Evolutionary conservation across 2,888 invertebrate genomes (phyloP), one percentile per base, ranked within the genome.

Genomic region (Dilophus febrilis): DNA sequence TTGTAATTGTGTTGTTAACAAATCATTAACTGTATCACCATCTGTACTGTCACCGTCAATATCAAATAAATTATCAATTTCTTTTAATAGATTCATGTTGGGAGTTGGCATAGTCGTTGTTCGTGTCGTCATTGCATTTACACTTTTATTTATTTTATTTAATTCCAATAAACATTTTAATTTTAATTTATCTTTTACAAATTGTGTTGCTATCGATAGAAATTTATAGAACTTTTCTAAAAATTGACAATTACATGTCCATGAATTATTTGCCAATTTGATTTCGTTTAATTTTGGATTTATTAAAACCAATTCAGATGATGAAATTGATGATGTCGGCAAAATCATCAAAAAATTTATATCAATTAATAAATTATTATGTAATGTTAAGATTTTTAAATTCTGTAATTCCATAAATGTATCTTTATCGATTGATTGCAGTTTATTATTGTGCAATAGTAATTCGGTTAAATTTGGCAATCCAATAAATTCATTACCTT

Each of bases 381-480:
- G 86, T 51, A 91, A 66, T 43, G 83, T 74, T 43, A 91, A 66
- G 43, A 87, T 80, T 65, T 87, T 83, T 57, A 91, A 68, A 57
- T 82, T 77, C 58, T 80, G 79, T 54, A 91, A 64, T 55, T 78
- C 77, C 45, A 77, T 67, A 59, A 91, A 91, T 47, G 88, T 88
- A 52, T 77, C 70, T 59, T 88, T 85, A 60, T 83, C 83, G 51
- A 91, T 81, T 57, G 71, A 76, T 50, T 74, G 70, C 52, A 91
- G 77, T 57, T 75, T 70, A 67, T 91, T 91, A 57, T 80, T 77
- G 59, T 90, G 86, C 47, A 91, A 68, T 65, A 88, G 86, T 44
- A 91, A 68, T 59, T 90, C 88, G 51, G 80, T 74, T 48, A 91
- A 70, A 59, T 77, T 79, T 56, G 83, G 83, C 49, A 91, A 61